Conservation (phyloP, 1,140 invertebrate genomes). For the Anagrus nilaparvatae region DNA sequence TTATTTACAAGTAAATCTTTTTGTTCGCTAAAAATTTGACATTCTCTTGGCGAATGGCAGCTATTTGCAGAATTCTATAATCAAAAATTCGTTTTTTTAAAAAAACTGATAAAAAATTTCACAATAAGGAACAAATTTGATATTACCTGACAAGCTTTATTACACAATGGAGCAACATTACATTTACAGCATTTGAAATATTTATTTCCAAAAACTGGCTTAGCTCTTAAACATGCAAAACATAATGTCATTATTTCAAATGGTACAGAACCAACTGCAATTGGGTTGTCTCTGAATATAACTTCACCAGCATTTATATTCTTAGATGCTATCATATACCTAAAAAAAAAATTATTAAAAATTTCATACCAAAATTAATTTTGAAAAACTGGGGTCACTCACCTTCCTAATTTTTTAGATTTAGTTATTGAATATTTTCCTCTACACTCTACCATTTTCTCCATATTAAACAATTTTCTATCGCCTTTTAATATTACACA, state of each 20-base stretch:
- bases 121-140: too few relatives aligned
- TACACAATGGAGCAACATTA: constrained; percentile 46
- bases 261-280: constrained; percentile 43
- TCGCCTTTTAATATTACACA: too few relatives aligned
- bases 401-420: constrained; percentile 31
- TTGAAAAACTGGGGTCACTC: too few relatives aligned
- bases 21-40: constrained; percentile 39
- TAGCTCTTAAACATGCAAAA: constrained; percentile 45
- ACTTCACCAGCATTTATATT: constrained; percentile 50
- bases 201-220: constrained; percentile 18
- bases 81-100: too few relatives aligned
- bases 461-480: too few relatives aligned
- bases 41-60: constrained; percentile 43
- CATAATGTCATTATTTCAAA: constrained; percentile 45
- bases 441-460: too few relatives aligned
- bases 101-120: too few relatives aligned
- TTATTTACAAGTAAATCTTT: constrained; percentile 30
- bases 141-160: constrained; percentile 34
- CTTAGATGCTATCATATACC: constrained; percentile 49
- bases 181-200: constrained; percentile 40
- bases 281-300: constrained; percentile 48
- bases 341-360: constrained; percentile 16
- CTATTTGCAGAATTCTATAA: constrained; percentile 29
- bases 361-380: neutral
- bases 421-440: too few relatives aligned